Percentiles rank a stretch among this genome's conserved stretches.
Conservation (phyloP, 2,113 vertebrate species). For the Megaptera novaeangliae region DNA sequence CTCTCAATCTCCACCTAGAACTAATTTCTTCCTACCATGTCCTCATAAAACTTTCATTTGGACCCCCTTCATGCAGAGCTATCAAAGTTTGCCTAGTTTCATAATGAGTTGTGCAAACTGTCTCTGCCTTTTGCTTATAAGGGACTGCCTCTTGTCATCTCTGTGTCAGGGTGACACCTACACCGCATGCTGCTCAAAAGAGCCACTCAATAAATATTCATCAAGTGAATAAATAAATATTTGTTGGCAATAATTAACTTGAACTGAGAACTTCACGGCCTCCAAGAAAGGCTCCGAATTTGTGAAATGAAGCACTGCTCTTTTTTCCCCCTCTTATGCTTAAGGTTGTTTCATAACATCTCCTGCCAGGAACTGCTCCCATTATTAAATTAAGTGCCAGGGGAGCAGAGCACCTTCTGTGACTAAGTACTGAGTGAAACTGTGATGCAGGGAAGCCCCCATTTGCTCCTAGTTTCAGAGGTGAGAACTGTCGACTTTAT, state of each 20-base stretch:
- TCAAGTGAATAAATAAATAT: constrained; percentile 42
- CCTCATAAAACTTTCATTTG: background rate
- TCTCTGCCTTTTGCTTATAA: background rate
- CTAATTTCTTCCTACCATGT: background rate
- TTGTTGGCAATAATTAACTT: constrained; percentile 23
- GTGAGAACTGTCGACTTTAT: constrained; percentile 5
- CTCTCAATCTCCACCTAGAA: background rate
- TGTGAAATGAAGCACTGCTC: background rate
- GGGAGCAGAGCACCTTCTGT: background rate
- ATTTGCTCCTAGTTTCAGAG: background rate
- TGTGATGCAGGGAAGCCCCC: constrained; percentile 10
- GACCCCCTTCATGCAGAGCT: background rate
- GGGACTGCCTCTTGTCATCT: background rate
- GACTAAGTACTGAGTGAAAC: background rate
- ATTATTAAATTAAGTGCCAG: background rate
- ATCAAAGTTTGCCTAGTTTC: background rate
- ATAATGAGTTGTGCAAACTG: background rate
- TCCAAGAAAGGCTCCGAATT: background rate
- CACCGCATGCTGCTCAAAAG: background rate
- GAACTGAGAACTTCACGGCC: constrained; percentile 13
- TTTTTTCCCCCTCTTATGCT: background rate
- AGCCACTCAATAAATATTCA: constrained; percentile 38
- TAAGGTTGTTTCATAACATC: background rate
- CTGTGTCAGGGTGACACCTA: background rate
- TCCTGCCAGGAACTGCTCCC: background rate